Evolutionary conservation across 2,797 vertebrate genomes (phyloP), one percentile per base, ranked within the genome.

Genomic region (Cryptoprocta ferox): DNA sequence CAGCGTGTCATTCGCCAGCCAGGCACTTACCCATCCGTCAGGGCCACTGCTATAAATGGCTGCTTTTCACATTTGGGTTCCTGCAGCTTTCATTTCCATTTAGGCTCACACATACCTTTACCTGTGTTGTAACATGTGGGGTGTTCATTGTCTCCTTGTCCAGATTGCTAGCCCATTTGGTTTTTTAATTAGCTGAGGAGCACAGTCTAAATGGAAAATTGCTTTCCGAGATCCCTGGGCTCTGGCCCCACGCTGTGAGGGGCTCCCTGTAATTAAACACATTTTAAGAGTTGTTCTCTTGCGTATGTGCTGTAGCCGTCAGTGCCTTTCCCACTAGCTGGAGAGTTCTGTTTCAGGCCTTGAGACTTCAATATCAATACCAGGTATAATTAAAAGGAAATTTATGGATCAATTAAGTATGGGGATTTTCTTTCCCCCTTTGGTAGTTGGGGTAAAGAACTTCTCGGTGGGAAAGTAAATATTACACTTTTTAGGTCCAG

Each of bases 161-260:
- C 96, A 95, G 97, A 97, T 86, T 83, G 73, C 94, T 97, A 61
- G 86, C 91, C 78, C 48, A 85, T 53, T 95, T 94, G 96, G 59
- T 92, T 97, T 94, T 98, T 92, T 98, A 98, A 95, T 97, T 97
- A 98, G 97, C 97, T 2, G 61, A 98, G 96, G 82, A 97, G 50
- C 76, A 84, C 76, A 71, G 42, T 97, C 73, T 98, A 98, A 98
- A 97, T 80, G 97, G 95, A 97, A 97, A 97, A 98, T 92, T 96
- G 84, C 91, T 96, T 98, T 97, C 93, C 95, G 95, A 97, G 97
- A 93, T 96, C 84, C 48, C 35, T 6, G n/a, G 76, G 90, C 89
- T 63, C 79, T 16, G 56, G 59, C 95, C 97, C 35, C 94, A 88
- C 32, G 89, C 96, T 85, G 0, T 79, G 90, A 97, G 97, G 97